phyloP scores from a whole-genome alignment of 2,113 vertebrate genomes.

The Scalopus aquaticus region DNA sequence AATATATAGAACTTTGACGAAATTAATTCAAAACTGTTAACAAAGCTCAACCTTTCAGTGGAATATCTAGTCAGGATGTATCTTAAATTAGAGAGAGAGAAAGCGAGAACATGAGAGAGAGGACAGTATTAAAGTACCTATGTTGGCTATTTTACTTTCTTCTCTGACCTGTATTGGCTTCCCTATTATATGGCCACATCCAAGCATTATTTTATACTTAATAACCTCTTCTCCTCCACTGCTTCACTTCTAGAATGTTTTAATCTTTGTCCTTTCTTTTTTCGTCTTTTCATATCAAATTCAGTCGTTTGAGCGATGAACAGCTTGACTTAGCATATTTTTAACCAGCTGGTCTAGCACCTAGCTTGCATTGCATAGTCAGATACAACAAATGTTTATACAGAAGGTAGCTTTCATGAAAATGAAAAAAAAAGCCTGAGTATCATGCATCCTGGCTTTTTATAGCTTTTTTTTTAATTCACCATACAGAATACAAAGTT shows the following conservation, averaged over 20 bases:
- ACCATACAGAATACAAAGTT: slow-evolving; percentile 84
- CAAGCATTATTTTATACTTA: slow-evolving; percentile 69
- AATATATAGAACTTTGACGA: slow-evolving; percentile 65
- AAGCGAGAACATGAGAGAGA: not conserved
- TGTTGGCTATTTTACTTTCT: slow-evolving; percentile 61
- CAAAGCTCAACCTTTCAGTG: slow-evolving; percentile 47
- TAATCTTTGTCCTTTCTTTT: slow-evolving; percentile 85
- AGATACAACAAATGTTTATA: slow-evolving; percentile 91
- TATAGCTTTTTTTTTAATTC: slow-evolving; percentile 79
- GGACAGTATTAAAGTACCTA: slow-evolving; percentile 53
- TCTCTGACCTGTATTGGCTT: slow-evolving; percentile 49
- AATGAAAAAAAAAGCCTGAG: slow-evolving; percentile 82
- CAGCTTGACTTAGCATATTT: slow-evolving; percentile 92
- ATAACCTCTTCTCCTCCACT: slow-evolving; percentile 68
- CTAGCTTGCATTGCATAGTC: slow-evolving; percentile 88
- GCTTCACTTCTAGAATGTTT: slow-evolving; percentile 85
- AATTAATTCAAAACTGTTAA: slow-evolving; percentile 66
- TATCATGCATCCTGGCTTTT: slow-evolving; percentile 80
- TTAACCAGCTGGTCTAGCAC: slow-evolving; percentile 92
- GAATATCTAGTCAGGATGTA: slow-evolving; percentile 63
- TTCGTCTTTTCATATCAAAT: slow-evolving; percentile 88
- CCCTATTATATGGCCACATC: slow-evolving; percentile 59
- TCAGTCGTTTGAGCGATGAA: slow-evolving; percentile 86
- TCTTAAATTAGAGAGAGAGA: slow-evolving; percentile 48
- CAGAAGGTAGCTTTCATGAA: slow-evolving; percentile 89